These are phyloP conservation scores for Clarias batrachus DNA, from an alignment of 2,113 vertebrate species.

Conservation along the genomic window DNA sequence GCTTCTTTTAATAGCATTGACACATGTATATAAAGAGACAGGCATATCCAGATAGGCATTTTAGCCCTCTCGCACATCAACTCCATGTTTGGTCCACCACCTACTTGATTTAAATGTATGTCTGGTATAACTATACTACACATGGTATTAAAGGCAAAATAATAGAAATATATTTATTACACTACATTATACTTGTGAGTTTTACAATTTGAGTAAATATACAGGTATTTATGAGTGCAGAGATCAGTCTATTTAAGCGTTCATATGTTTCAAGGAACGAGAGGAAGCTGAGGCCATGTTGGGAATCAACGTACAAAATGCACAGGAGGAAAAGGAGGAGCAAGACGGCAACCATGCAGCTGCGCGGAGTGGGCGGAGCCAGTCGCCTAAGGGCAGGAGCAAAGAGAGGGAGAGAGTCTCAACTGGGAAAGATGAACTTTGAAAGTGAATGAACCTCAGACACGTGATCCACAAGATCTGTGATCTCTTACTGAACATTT, in stretches of 20 bases:
- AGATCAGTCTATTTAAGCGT: not conserved
- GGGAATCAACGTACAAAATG: conserved; percentile 62
- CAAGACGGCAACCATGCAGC: conserved; percentile 36
- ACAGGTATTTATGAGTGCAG: not conserved
- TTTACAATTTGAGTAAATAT: not conserved
- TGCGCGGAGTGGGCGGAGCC: conserved; percentile 66
- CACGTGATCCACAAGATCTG: conserved; percentile 4
- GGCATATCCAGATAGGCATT: not conserved
- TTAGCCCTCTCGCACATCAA: not conserved
- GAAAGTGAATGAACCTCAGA: conserved; percentile 44
- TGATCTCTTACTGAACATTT: conserved; percentile 1
- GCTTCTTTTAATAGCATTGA: not conserved
- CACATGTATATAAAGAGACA: not conserved
- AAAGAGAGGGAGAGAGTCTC: conserved; percentile 64
- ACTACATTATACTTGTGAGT: not conserved
- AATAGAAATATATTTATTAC: not conserved
- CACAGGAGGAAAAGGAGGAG: conserved; percentile 56
- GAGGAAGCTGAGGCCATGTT: conserved; percentile 73
- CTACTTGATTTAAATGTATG: not conserved
- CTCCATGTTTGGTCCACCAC: not conserved
- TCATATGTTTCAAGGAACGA: conserved; percentile 65
- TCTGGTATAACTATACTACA: not conserved
- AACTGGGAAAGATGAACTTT: conserved; percentile 70
- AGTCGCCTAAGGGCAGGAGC: conserved; percentile 59
- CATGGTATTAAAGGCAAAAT: not conserved